A percentile compares a stretch with the other conserved stretches of the same genome.
Evolutionary conservation across 1,140 invertebrate species (phyloP).

Genomic region (Zeugodacus cucurbitae): DNA sequence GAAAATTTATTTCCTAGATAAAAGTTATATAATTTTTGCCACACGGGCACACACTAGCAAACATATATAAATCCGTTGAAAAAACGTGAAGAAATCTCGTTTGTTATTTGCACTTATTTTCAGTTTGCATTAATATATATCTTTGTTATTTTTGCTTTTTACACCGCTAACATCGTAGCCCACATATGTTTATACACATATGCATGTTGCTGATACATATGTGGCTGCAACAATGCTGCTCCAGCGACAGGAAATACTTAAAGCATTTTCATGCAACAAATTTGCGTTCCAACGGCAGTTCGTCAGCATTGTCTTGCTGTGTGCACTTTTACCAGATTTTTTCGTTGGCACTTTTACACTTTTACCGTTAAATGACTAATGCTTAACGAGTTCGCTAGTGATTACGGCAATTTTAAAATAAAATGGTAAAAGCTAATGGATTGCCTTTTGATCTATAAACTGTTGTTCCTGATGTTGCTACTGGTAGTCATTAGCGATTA

Average conservation of each 20-base stretch:
- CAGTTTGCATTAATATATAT: not conserved
- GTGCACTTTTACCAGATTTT: not conserved
- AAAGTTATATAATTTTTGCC: not conserved
- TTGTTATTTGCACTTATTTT: not conserved
- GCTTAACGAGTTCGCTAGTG: not conserved
- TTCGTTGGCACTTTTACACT: not conserved
- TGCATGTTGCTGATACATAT: no score
- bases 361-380: not conserved
- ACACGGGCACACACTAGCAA: not conserved
- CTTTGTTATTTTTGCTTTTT: not conserved
- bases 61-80: not conserved
- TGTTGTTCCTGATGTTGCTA: not conserved
- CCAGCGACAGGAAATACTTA: not conserved
- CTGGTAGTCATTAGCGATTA: not conserved
- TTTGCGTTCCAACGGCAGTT: not conserved
- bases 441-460: not conserved
- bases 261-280: not conserved
- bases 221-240: not conserved
- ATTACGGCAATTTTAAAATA: not conserved
- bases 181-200: not conserved
- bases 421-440: not conserved
- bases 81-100: not conserved
- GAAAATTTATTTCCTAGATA: constrained; percentile 27
- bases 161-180: not conserved
- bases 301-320: not conserved